phyloP scores from a whole-genome alignment of 2,888 invertebrate genomes.

The Teleiodes luculella region DNA sequence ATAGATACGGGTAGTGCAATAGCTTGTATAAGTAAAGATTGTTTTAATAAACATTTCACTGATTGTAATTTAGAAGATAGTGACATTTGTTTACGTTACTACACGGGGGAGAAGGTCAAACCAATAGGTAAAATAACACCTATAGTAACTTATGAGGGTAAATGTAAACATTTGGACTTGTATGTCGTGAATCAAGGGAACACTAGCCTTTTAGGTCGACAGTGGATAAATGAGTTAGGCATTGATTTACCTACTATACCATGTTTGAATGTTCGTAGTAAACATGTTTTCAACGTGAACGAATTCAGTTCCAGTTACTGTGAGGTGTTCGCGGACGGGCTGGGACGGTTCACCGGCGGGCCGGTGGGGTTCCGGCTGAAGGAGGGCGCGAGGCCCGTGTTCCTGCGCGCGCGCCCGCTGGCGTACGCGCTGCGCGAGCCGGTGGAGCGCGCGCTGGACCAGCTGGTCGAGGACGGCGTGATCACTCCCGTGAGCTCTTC shows the following conservation, averaged over 20 bases:
- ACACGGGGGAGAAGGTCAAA: background rate
- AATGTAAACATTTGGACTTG: background rate
- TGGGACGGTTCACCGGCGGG: conserved; percentile 17
- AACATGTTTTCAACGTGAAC: background rate
- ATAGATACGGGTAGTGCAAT: background rate
- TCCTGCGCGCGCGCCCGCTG: no score
- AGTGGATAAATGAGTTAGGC: background rate
- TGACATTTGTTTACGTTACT: background rate
- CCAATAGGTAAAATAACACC: background rate
- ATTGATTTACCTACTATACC: background rate
- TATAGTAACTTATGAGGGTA: background rate
- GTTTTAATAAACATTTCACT: background rate
- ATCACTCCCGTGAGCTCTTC: conserved; percentile 20
- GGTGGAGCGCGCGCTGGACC: conserved; percentile 21
- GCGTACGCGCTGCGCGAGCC: no score
- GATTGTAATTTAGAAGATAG: background rate
- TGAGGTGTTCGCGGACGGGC: conserved; percentile 23
- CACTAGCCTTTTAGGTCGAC: background rate
- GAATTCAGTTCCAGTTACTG: conserved; percentile 21
- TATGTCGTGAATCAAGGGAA: background rate
- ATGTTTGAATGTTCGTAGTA: background rate
- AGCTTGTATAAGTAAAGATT: background rate
- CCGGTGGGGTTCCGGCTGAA: conserved; percentile 9
- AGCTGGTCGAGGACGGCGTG: conserved; percentile 17
- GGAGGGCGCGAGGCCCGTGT: conserved; percentile 6